Percentiles rank a stretch among this genome's conserved stretches.
phyloP scores from a whole-genome alignment of 2,113 vertebrate genomes.

The Callorhinus ursinus region DNA sequence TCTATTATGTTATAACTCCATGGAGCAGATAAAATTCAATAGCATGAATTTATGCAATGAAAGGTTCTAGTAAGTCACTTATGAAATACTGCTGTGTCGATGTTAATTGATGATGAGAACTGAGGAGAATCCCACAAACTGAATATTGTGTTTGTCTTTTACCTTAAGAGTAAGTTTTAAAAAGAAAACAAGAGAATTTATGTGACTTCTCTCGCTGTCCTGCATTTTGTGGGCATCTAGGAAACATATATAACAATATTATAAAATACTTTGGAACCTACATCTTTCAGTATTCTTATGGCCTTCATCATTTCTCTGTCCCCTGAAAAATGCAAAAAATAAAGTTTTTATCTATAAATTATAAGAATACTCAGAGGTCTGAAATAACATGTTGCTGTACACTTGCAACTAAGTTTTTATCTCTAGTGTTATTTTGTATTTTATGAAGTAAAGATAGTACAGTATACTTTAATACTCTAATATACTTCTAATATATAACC shows the following conservation, averaged over 20 bases:
- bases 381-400: neutral
- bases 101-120: conserved; percentile 12
- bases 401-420: neutral
- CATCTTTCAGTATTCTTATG: neutral
- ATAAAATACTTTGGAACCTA: conserved; percentile 26
- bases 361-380: conserved; percentile 8
- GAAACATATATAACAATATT: neutral
- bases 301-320: neutral
- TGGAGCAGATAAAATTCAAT: conserved; percentile 34
- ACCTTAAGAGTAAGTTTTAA: conserved; percentile 37
- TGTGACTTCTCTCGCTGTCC: neutral
- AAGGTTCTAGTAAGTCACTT: conserved; percentile 23
- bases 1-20: conserved; percentile 32
- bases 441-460: neutral
- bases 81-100: neutral
- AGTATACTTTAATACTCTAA: conserved; percentile 7
- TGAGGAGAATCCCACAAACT: neutral
- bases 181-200: neutral
- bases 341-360: conserved; percentile 15
- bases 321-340: conserved; percentile 30
- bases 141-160: conserved; percentile 58
- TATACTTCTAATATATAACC: neutral
- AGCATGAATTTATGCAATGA: neutral
- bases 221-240: conserved; percentile 24
- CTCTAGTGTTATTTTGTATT: conserved; percentile 19